Conservation (phyloP, 2,113 vertebrate species). For the Progne subis region DNA sequence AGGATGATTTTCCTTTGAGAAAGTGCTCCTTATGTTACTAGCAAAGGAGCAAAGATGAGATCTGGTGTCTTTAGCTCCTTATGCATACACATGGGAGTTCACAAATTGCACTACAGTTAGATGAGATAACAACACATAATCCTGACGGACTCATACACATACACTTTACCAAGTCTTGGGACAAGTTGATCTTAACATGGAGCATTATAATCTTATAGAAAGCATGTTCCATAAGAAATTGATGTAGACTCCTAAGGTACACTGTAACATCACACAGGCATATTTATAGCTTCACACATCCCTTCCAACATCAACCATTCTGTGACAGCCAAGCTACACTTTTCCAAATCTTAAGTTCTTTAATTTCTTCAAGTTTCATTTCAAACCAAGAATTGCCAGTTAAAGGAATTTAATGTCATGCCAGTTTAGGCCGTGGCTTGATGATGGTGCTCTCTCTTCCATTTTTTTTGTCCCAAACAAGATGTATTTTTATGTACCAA, state of each 20-base stretch:
- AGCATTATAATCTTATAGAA: neutral
- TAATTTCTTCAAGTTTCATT: neutral
- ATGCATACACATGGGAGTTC: neutral
- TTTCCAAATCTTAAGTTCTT: neutral
- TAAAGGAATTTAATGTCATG: neutral
- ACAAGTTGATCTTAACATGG: neutral
- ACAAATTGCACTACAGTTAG: neutral
- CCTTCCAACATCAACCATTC: neutral
- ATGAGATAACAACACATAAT: neutral
- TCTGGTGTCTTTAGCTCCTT: neutral
- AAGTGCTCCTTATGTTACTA: neutral
- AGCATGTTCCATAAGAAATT: neutral
- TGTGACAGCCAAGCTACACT: neutral
- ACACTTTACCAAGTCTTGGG: neutral
- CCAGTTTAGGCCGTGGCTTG: fast-evolving
- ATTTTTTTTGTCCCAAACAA: neutral
- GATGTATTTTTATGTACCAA: neutral
- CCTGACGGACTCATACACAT: neutral
- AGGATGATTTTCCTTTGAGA: neutral
- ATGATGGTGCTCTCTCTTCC: neutral
- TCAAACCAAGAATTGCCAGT: neutral
- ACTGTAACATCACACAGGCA: neutral
- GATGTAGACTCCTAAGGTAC: neutral
- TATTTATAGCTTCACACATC: neutral
- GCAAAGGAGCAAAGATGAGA: neutral